These are phyloP conservation scores for Acanthisitta chloris DNA, from an alignment of 2,113 vertebrate genomes.

Conservation along the genomic window DNA sequence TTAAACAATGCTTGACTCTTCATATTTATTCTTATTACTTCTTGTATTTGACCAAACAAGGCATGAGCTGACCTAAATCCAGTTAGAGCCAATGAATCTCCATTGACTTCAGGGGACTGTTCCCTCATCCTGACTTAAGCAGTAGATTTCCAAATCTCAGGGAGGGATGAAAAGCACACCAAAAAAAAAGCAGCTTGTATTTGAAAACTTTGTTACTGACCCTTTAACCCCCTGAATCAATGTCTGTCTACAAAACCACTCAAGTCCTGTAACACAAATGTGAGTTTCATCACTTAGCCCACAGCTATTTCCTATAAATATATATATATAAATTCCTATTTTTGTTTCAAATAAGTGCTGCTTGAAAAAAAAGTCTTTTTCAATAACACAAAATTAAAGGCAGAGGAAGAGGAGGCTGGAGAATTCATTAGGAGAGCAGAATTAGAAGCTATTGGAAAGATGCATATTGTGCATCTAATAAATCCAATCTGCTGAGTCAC, in stretches of 20 bases:
- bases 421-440: not conserved
- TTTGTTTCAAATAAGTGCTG: not conserved
- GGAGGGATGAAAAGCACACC: not conserved
- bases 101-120: not conserved
- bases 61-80: not conserved
- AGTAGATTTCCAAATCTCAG: not conserved
- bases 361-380: not conserved
- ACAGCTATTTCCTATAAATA: not conserved
- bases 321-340: too few species aligned
- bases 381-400: not conserved
- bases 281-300: not conserved
- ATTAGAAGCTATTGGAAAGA: not conserved
- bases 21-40: not conserved
- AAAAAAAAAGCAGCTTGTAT: not conserved
- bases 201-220: not conserved
- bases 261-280: not conserved
- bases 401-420: not conserved
- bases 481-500: not conserved
- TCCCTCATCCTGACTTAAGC: not conserved
- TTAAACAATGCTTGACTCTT: not conserved
- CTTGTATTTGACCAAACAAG: not conserved
- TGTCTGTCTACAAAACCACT: not conserved
- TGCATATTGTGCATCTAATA: not conserved
- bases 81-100: not conserved
- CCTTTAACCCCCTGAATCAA: not conserved